Evolutionary conservation across 2,113 vertebrate genomes (phyloP), one percentile per base, ranked within the genome.

Genomic region (Oreotrochilus melanogaster): DNA sequence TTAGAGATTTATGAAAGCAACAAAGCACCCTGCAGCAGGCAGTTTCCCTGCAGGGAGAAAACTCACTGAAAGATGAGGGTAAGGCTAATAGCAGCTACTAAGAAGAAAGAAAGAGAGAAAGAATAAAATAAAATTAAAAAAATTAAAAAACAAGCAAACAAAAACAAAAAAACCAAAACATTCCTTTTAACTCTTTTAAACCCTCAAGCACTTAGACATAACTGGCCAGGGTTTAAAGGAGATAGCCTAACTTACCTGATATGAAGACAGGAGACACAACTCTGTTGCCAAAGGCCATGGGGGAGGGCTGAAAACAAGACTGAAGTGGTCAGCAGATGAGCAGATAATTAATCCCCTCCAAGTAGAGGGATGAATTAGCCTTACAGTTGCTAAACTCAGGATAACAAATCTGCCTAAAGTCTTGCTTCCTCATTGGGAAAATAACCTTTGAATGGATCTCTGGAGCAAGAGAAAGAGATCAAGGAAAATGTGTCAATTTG

Each of bases 1-100:
- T 97, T 97, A 97, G 93, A 97, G 90, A 94, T 81, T 88, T 96
- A 69, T 93, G 93, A 95, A 97, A 96, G 83, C 93, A 96, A 86
- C 95, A 96, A 96, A 95, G 95, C 67, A 96, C 93, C 89, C 95
- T 95, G 92, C 87, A 96, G 95, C 84, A 86, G 69, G 80, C 82
- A 23, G 84, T 90, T 85, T 97, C 78, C 94, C 83, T 95, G 88
- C 91, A 88, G 91, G 93, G 95, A 96, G 82, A 94, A 96, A 95
- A 88, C 57, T 84, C 92, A 81, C 64, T 92, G 94, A 97, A 87
- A 88, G 92, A 89, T 70, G 95, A 94, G 88, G 64, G 80, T 90
- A 91, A 95, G 73, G 83, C 89, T 97, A 96, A 95, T 66, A 95
- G 93, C 74, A 96, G 93, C 91, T 92, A 91, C 89, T 89, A 50